Percentiles rank a stretch among this genome's conserved stretches.
These are phyloP conservation scores for Ceratina japonica DNA, from an alignment of 1,140 invertebrate genomes.

Conservation along the genomic window DNA sequence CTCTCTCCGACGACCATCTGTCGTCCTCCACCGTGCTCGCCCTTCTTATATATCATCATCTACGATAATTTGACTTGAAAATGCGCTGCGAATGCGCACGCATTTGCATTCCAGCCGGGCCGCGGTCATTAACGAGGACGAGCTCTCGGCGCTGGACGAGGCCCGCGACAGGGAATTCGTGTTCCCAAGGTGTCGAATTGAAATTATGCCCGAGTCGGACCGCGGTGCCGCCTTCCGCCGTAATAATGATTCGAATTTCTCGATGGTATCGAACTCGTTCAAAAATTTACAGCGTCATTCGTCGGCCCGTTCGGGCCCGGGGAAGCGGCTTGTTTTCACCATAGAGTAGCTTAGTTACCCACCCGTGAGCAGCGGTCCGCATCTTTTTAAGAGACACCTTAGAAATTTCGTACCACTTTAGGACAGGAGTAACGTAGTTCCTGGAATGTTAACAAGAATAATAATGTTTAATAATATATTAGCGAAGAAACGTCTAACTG, in stretches of 20 bases:
- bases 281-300: neutral
- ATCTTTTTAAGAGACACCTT: too few species aligned
- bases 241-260: constrained; percentile 36
- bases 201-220: constrained; percentile 31
- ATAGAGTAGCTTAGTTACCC: too few species aligned
- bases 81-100: constrained; percentile 19
- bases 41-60: constrained; percentile 18
- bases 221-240: neutral
- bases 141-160: neutral
- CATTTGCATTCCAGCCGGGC: constrained; percentile 49
- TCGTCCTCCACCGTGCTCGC: constrained; percentile 28
- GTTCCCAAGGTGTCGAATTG: constrained; percentile 41
- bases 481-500: neutral
- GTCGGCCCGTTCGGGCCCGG: neutral
- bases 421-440: neutral
- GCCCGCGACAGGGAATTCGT: constrained; percentile 32
- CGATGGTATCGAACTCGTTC: neutral
- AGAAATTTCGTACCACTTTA: neutral
- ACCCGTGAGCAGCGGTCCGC: too few species aligned
- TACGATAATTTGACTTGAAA: constrained; percentile 55
- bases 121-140: constrained; percentile 40
- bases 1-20: constrained; percentile 39
- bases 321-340: neutral
- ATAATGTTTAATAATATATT: too few species aligned
- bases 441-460: neutral